Percentiles rank a stretch among this genome's conserved stretches.
These are phyloP conservation scores for Brachyptera risi DNA, from an alignment of 2,888 invertebrate species.

Conservation along the genomic window DNA sequence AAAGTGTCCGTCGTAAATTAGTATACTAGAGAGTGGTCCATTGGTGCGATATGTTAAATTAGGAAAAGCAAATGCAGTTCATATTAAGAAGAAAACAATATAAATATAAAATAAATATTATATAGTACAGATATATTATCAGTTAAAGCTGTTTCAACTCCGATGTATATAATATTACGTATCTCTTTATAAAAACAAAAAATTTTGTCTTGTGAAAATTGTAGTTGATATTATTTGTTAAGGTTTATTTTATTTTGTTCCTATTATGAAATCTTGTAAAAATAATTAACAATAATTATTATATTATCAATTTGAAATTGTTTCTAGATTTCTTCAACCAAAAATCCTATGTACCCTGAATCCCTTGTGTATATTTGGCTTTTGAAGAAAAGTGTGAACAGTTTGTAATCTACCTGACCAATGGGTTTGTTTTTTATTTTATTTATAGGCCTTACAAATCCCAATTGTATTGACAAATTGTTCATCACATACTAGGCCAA, in stretches of 20 bases:
- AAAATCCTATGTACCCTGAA: not conserved
- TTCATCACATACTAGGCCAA: too few relatives aligned
- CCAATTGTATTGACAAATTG: too few relatives aligned
- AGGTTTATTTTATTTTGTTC: slow-evolving; percentile 21
- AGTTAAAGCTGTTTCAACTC: slow-evolving; percentile 29
- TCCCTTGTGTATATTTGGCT: not conserved
- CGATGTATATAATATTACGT: slow-evolving; percentile 27
- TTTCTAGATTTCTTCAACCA: slow-evolving; percentile 19
- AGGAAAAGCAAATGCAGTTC: slow-evolving; percentile 29
- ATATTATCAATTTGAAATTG: slow-evolving; percentile 18
- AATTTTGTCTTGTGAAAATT: not conserved
- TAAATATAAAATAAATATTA: slow-evolving; percentile 30
- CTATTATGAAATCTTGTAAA: slow-evolving; percentile 21
- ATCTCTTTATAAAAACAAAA: slow-evolving; percentile 25
- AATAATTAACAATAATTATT: slow-evolving; percentile 6
- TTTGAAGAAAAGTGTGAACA: not conserved
- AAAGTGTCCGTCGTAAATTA: slow-evolving; percentile 30
- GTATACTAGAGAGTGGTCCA: slow-evolving; percentile 30
- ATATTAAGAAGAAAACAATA: slow-evolving; percentile 27
- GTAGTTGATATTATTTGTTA: not conserved
- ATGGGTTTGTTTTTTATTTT: too few relatives aligned
- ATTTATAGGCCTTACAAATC: too few relatives aligned
- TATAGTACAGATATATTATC: slow-evolving; percentile 32
- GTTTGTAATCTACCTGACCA: too few relatives aligned
- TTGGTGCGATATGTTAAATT: slow-evolving; percentile 21